phyloP scores from a whole-genome alignment of 2,888 invertebrate species.

The Crematogaster levior region DNA sequence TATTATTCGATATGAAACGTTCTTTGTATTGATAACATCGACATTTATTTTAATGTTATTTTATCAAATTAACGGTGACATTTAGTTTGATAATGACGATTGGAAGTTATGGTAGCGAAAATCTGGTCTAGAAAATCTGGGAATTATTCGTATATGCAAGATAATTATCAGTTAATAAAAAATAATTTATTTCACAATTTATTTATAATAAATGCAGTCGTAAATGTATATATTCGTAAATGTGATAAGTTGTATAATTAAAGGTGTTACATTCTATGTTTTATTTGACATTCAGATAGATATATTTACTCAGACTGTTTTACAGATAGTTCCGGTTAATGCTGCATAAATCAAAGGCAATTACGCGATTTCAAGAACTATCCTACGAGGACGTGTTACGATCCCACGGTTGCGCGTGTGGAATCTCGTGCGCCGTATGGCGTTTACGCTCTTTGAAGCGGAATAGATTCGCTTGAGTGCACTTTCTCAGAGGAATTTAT shows the following conservation, averaged over 20 bases:
- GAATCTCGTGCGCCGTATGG: slow-evolving; percentile 7
- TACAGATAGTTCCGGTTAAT: slow-evolving; percentile 17
- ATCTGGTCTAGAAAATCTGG: neutral
- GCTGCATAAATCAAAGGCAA: slow-evolving; percentile 28
- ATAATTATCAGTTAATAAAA: too few species aligned
- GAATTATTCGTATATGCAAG: neutral
- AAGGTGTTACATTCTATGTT: neutral
- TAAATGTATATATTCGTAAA: neutral
- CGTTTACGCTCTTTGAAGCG: slow-evolving; percentile 50
- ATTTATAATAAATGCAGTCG: neutral
- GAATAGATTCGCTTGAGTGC: slow-evolving; percentile 52
- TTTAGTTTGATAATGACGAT: too few species aligned
- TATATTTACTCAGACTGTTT: neutral
- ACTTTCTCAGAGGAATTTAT: slow-evolving; percentile 49
- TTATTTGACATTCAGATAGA: neutral
- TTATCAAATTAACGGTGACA: neutral
- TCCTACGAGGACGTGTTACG: slow-evolving; percentile 27
- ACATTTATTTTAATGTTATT: neutral
- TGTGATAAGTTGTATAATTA: neutral
- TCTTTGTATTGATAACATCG: neutral
- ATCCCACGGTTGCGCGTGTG: slow-evolving; percentile 38
- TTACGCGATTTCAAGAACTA: slow-evolving; percentile 33
- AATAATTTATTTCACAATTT: neutral
- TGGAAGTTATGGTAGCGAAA: neutral
- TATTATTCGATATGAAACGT: neutral